phyloP scores from a whole-genome alignment of 2,113 vertebrate genomes.

The Lepisosteus osseus region DNA sequence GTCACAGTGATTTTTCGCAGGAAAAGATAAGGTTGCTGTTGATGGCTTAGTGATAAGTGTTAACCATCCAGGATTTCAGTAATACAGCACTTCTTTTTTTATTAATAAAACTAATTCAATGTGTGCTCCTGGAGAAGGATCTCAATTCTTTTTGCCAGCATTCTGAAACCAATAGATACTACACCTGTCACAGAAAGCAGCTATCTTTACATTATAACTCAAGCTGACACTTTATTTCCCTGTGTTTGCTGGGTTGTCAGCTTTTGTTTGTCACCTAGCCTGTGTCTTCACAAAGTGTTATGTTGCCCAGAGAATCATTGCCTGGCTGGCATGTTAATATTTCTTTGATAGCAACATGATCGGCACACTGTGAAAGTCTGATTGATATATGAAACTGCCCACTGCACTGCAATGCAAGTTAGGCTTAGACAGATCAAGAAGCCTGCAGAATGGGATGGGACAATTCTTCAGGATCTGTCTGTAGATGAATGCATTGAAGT shows the following conservation, averaged over 20 bases:
- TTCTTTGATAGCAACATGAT: neutral
- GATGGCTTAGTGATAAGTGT: no score
- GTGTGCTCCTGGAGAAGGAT: neutral
- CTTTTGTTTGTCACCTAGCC: neutral
- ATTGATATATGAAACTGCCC: neutral
- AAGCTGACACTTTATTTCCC: neutral
- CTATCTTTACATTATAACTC: neutral
- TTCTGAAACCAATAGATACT: neutral
- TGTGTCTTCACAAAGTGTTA: neutral
- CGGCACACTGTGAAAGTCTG: neutral
- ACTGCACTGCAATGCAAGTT: neutral
- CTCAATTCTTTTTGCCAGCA: neutral
- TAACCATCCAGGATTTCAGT: no score
- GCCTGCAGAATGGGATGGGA: neutral
- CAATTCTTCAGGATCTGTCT: no score
- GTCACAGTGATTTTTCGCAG: no score
- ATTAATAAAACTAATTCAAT: no score
- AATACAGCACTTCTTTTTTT: no score
- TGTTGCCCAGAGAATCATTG: slow-evolving; percentile 1
- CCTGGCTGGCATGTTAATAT: neutral
- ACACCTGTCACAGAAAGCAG: neutral
- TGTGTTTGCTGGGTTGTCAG: neutral
- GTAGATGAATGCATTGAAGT: no score
- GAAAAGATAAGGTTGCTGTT: no score
- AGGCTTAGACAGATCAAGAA: neutral